Conservation (phyloP, 2,888 invertebrate genomes). For the Polymixis flavicincta region DNA sequence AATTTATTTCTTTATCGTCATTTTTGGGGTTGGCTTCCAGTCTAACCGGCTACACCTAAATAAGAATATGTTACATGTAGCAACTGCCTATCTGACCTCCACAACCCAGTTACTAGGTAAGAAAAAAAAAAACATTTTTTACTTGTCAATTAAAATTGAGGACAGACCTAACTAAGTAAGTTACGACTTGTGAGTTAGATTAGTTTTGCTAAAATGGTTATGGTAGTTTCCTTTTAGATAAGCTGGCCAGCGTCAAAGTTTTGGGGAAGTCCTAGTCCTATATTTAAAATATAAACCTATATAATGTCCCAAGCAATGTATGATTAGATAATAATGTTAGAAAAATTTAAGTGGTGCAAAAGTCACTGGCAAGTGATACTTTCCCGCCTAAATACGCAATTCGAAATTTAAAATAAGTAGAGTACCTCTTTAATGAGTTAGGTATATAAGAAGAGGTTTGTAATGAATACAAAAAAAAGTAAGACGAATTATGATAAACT, state of each 20-base stretch:
- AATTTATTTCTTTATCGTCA: not conserved
- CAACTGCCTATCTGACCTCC: not conserved
- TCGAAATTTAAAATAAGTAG: constrained; percentile 22
- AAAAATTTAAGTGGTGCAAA: not conserved
- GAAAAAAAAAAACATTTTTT: too few species aligned
- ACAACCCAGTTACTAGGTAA: not conserved
- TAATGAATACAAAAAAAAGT: constrained; percentile 8
- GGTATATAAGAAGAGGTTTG: not conserved
- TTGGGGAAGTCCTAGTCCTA: not conserved
- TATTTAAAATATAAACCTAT: not conserved
- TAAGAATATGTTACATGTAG: not conserved
- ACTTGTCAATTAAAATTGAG: not conserved
- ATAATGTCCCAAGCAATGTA: not conserved
- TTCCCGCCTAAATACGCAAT: not conserved
- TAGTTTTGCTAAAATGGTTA: not conserved
- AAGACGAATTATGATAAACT: not conserved
- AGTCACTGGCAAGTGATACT: not conserved
- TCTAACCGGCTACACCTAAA: not conserved
- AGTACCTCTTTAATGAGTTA: not conserved
- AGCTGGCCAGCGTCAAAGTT: not conserved
- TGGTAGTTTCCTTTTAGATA: constrained; percentile 10
- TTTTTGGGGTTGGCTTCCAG: not conserved
- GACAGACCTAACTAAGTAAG: not conserved
- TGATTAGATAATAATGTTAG: not conserved
- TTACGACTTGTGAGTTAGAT: not conserved